Percentiles rank a stretch among this genome's conserved stretches.
These are phyloP conservation scores for Amiota mariae DNA, from an alignment of 2,888 invertebrate species.

Conservation along the genomic window DNA sequence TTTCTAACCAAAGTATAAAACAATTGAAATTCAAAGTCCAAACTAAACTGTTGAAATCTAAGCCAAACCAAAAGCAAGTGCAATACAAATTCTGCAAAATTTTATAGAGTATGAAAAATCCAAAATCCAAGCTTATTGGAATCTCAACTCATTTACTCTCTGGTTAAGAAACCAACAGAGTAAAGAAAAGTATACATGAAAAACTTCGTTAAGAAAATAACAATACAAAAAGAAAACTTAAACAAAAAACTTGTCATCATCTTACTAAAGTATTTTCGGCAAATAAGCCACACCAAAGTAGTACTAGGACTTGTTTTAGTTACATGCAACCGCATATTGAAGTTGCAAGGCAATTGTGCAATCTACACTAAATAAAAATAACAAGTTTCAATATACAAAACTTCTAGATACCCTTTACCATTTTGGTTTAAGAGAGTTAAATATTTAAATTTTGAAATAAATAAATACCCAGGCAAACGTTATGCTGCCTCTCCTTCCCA, in stretches of 20 bases:
- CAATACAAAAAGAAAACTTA: background rate
- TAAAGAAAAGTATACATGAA: background rate
- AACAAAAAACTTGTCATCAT: slow-evolving; percentile 6
- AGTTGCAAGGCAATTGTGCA: slow-evolving; percentile 4
- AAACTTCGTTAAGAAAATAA: background rate
- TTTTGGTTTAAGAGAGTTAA: no score
- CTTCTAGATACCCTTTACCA: no score
- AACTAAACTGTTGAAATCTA: background rate
- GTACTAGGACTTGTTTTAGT: background rate
- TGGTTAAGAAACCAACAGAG: no score
- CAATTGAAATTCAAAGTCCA: background rate
- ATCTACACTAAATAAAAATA: background rate
- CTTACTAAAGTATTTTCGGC: slow-evolving; percentile 15
- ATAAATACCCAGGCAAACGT: no score
- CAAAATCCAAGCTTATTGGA: background rate
- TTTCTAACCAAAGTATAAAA: background rate
- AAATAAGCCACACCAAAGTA: background rate
- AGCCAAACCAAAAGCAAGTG: background rate
- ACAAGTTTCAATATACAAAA: background rate
- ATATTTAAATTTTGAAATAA: no score
- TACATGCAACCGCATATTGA: slow-evolving; percentile 8
- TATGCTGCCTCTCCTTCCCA: no score
- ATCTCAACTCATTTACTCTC: no score
- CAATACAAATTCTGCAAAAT: background rate
- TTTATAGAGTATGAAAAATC: no score